Evolutionary conservation across 2,888 invertebrate genomes (phyloP), one percentile per base, ranked within the genome.

Genomic region (Spatulosminthurus flaviceps): DNA sequence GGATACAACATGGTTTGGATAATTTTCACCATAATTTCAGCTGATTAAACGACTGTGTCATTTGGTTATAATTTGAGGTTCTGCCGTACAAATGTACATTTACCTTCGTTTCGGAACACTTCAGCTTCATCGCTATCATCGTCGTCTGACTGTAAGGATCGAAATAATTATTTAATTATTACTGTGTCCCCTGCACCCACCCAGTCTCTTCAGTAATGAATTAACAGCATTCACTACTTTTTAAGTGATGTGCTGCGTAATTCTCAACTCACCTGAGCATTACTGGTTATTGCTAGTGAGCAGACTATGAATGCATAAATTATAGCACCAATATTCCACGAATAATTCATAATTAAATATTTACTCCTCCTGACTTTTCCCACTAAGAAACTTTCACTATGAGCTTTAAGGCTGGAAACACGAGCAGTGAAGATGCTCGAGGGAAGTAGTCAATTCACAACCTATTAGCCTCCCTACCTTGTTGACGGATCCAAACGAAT

Each of bases 261-360:
- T 19, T 4, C 16, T 19, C 16, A 51, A 16, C 51, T 51, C 51
- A 51, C 51, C 51, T 51, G 51, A 9, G 51, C 51, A 51, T 51
- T 51, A n/a, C 51, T 51, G 5, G 51, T 11, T 13, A 51, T n/a
- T 51, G 51, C 51, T n/a, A 51, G n/a, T 13, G n/a, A 11, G 51
- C 51, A 51, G 1, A 51, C 51, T 11, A 51, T n/a, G 51, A 13
- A 51, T 51, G 51, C 51, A 51, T 51, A 51, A 51, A 51, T 51
- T 51, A 51, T 51, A 19, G 51, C 19, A 51, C 51, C 51, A 51
- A 51, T 13, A 51, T 51, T 51, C 51, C 51, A 51, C 2, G 51
- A 51, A 16, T n/a, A 51, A 51, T 51, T 51, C 51, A 51, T 51
- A 2, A 51, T 51, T 51, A 51, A 51, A 19, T 51, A 51, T 51